phyloP scores from a whole-genome alignment of 2,797 vertebrate species.

The Botia almorhae region DNA sequence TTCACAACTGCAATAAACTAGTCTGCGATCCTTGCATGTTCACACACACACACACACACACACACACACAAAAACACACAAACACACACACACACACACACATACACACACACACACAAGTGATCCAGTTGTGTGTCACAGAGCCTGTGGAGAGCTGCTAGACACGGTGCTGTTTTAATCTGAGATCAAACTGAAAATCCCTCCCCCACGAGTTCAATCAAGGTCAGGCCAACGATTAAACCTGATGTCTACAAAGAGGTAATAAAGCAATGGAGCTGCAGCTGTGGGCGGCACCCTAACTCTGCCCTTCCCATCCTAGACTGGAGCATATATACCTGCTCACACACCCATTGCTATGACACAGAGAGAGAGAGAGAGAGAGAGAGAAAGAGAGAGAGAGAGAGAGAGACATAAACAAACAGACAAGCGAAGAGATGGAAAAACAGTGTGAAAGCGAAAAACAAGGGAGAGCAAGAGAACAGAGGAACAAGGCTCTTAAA shows the following conservation, averaged over 20 bases:
- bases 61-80: too few relatives aligned
- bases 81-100: too few relatives aligned
- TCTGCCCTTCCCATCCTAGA: slow-evolving; percentile 29
- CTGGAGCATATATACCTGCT: slow-evolving; percentile 20
- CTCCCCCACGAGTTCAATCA: slow-evolving; percentile 78
- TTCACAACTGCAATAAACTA: too few relatives aligned
- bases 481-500: not conserved
- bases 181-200: slow-evolving; percentile 84
- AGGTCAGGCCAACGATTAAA: slow-evolving; percentile 80
- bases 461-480: not conserved
- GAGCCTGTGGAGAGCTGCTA: slow-evolving; percentile 46
- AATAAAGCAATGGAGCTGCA: slow-evolving; percentile 45
- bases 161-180: slow-evolving; percentile 80
- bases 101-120: too few relatives aligned
- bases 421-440: slow-evolving; percentile 26
- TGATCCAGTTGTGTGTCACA: not conserved
- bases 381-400: too few relatives aligned
- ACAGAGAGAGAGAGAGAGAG: slow-evolving; percentile 25
- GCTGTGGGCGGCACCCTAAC: slow-evolving; percentile 40
- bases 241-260: slow-evolving; percentile 70
- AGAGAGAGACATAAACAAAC: too few relatives aligned
- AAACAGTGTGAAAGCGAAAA: slow-evolving; percentile 41
- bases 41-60: not conserved
- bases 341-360: not conserved
- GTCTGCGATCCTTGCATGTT: not conserved